Conservation (phyloP, 2,113 vertebrate genomes). For the Chaetura pelagica region DNA sequence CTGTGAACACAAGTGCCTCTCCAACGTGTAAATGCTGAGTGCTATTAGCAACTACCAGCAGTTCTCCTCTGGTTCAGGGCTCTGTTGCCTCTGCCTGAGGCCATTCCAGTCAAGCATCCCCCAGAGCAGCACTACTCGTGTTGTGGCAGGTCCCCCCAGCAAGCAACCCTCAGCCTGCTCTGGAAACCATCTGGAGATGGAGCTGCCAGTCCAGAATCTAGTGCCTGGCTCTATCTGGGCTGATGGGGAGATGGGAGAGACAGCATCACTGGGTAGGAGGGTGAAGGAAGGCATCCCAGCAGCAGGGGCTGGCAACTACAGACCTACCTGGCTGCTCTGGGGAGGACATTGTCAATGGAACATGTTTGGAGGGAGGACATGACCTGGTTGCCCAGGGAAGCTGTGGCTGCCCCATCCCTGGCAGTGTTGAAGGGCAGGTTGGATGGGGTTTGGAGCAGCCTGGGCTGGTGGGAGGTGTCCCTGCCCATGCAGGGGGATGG, state of each 20-base stretch:
- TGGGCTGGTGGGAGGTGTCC: no score
- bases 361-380: no score
- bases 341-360: not conserved
- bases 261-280: fast-evolving
- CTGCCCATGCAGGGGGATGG: no score
- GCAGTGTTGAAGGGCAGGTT: no score
- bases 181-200: not conserved
- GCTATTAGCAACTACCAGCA: conserved; percentile 51
- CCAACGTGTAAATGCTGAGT: conserved; percentile 26
- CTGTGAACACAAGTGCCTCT: not conserved
- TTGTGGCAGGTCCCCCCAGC: not conserved
- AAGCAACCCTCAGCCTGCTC: not conserved
- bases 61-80: not conserved
- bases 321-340: not conserved
- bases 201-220: not conserved
- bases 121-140: not conserved
- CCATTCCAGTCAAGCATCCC: conserved; percentile 47
- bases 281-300: not conserved
- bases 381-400: no score
- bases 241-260: not conserved
- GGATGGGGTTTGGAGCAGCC: no score
- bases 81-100: conserved; percentile 51
- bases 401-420: no score
- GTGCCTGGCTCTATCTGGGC: not conserved
- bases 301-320: not conserved